Percentiles rank a stretch among this genome's conserved stretches.
Conservation (phyloP, 2,888 invertebrate genomes). For the Aphidoletes aphidimyza region DNA sequence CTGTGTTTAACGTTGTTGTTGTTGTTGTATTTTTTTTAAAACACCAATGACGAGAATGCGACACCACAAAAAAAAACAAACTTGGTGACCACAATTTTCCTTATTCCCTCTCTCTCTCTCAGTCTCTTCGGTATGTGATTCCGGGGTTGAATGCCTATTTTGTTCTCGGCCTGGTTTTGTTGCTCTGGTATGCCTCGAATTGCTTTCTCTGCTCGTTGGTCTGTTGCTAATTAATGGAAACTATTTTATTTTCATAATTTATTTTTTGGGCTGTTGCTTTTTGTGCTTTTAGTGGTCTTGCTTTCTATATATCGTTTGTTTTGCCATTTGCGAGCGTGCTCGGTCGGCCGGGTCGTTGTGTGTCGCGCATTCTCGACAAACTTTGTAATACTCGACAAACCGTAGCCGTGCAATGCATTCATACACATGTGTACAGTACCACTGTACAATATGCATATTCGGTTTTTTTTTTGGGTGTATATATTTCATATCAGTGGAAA, state of each 20-base stretch:
- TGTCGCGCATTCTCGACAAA: too few species aligned
- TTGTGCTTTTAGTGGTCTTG: background rate
- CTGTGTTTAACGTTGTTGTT: background rate
- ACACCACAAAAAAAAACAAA: background rate
- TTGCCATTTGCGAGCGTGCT: background rate
- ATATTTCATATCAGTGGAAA: conserved; percentile 50
- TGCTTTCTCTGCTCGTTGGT: conserved; percentile 43
- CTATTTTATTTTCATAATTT: conserved; percentile 53
- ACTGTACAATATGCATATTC: too few species aligned
- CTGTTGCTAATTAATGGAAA: conserved; percentile 54
- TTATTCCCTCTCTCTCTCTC: background rate
- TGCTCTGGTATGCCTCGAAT: background rate
- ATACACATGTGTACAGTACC: background rate
- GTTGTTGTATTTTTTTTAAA: too few species aligned
- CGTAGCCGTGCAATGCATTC: conserved; percentile 2
- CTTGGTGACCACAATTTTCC: conserved; percentile 40
- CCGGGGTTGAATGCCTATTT: conserved; percentile 23
- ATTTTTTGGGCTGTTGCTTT: conserved; percentile 45
- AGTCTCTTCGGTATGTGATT: background rate
- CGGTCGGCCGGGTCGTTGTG: background rate
- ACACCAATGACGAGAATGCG: too few species aligned
- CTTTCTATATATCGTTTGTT: background rate
- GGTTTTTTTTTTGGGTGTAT: conserved; percentile 27
- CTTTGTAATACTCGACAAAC: too few species aligned
- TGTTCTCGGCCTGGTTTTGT: background rate